Percentiles rank a stretch among this genome's conserved stretches.
Evolutionary conservation across 2,888 invertebrate species (phyloP).

Genomic region (Scaptomyza caliginosa): DNA sequence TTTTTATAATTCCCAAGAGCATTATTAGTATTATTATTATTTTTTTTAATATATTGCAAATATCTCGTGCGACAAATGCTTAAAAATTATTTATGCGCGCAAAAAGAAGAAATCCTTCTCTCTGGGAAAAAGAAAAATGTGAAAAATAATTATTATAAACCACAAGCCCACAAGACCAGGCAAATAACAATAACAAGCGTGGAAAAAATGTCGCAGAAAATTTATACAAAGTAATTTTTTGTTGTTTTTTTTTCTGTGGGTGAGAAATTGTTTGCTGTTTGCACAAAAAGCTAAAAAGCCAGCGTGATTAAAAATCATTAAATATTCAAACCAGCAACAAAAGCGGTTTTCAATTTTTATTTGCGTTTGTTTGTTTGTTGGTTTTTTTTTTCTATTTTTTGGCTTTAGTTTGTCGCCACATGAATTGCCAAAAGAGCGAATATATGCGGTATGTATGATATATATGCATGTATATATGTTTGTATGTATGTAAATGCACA

Average conservation of each 20-base stretch:
- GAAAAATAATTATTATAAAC: slow-evolving; percentile 1
- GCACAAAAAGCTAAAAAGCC: slow-evolving; percentile 27
- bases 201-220: slow-evolving; percentile 40
- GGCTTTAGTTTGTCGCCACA: slow-evolving; percentile 76
- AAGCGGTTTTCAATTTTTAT: slow-evolving; percentile 40
- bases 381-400: slow-evolving; percentile 42
- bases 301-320: slow-evolving; percentile 49
- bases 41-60: slow-evolving; percentile 35
- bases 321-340: slow-evolving; percentile 14
- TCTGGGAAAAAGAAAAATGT: slow-evolving; percentile 1
- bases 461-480: slow-evolving; percentile 9
- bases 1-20: slow-evolving; percentile 57
- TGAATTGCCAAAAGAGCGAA: slow-evolving; percentile 66
- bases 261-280: slow-evolving; percentile 25
- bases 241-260: slow-evolving; percentile 26
- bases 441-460: slow-evolving; percentile 3
- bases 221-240: no score
- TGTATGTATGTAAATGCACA: slow-evolving; percentile 10
- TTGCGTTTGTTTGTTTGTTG: slow-evolving; percentile 44
- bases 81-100: slow-evolving; percentile 62
- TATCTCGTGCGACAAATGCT: slow-evolving; percentile 73
- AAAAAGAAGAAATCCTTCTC: slow-evolving; percentile 5
- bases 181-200: slow-evolving; percentile 36
- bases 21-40: slow-evolving; percentile 35
- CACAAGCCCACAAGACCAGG: background rate